Percentiles rank a stretch among this genome's conserved stretches.
Conservation (phyloP, 2,888 invertebrate species). For the Dicroscelio sp. region DNA sequence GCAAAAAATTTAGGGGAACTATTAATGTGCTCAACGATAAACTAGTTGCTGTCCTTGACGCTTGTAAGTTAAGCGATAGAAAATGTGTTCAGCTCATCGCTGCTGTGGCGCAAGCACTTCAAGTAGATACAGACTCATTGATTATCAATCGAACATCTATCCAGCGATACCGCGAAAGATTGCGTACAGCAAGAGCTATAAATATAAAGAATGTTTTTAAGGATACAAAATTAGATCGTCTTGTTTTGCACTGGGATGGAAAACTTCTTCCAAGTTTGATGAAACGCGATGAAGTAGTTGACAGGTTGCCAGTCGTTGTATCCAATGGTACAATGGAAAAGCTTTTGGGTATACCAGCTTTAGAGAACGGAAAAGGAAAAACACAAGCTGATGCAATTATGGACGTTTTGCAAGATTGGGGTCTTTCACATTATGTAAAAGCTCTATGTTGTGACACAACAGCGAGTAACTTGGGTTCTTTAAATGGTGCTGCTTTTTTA, state of each 20-base stretch:
- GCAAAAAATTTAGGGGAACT: constrained; percentile 60
- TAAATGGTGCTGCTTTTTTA: constrained; percentile 77
- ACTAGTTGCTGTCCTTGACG: constrained; percentile 76
- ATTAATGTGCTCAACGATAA: constrained; percentile 69
- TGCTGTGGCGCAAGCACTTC: constrained; percentile 70
- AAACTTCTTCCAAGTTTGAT: neutral
- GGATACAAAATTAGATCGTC: neutral
- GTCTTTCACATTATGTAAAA: constrained; percentile 76
- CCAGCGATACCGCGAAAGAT: constrained; percentile 2
- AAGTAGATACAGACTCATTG: constrained; percentile 52
- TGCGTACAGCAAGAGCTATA: neutral
- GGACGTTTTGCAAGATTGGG: constrained; percentile 71
- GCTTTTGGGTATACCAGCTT: constrained; percentile 37
- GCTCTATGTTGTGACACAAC: constrained; percentile 84
- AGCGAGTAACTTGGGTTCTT: constrained; percentile 76
- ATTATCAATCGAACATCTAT: constrained; percentile 52
- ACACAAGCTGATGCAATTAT: constrained; percentile 48
- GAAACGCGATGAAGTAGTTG: neutral
- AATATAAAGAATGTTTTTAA: neutral
- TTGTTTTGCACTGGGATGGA: constrained; percentile 21
- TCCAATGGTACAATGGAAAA: neutral
- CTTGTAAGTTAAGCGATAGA: constrained; percentile 72
- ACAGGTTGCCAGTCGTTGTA: constrained; percentile 14
- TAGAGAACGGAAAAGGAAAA: constrained; percentile 31
- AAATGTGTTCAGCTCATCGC: constrained; percentile 65